phyloP scores from a whole-genome alignment of 2,797 vertebrate species.

The Sebastes ruberrimus region DNA sequence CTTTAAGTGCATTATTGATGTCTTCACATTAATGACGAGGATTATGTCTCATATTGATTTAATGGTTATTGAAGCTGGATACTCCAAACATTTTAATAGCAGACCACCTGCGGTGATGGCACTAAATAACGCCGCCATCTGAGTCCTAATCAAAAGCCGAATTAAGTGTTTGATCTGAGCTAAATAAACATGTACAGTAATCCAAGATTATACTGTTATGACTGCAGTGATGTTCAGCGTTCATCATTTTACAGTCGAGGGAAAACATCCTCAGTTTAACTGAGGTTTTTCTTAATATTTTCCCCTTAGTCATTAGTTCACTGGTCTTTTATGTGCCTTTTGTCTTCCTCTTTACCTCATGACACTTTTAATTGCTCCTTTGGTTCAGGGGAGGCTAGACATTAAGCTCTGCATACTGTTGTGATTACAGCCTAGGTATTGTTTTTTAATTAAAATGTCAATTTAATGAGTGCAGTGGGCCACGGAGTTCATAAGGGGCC shows the following conservation, averaged over 20 bases:
- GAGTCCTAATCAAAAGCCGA: conserved; percentile 37
- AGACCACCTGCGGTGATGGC: conserved; percentile 43
- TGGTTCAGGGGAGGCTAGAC: neutral
- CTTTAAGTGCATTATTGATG: conserved; percentile 13
- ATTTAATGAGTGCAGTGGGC: neutral
- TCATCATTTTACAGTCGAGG: neutral
- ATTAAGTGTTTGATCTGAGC: conserved; percentile 44
- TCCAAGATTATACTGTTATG: conserved; percentile 47
- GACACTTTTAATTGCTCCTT: neutral
- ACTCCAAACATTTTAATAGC: conserved; percentile 36
- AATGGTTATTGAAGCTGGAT: conserved; percentile 13
- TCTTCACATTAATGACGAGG: conserved; percentile 16
- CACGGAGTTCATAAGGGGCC: neutral
- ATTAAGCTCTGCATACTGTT: neutral
- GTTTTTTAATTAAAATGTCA: conserved; percentile 9
- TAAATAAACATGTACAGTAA: conserved; percentile 27
- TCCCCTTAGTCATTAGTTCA: neutral
- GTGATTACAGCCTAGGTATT: neutral
- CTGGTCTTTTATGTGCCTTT: neutral
- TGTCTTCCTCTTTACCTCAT: neutral
- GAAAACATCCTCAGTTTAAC: neutral
- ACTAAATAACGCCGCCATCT: conserved; percentile 20
- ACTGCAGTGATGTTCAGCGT: neutral
- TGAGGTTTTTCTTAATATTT: neutral
- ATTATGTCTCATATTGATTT: conserved; percentile 44